Evolutionary conservation across 2,888 invertebrate species (phyloP).

Genomic region (Spisula solida): DNA sequence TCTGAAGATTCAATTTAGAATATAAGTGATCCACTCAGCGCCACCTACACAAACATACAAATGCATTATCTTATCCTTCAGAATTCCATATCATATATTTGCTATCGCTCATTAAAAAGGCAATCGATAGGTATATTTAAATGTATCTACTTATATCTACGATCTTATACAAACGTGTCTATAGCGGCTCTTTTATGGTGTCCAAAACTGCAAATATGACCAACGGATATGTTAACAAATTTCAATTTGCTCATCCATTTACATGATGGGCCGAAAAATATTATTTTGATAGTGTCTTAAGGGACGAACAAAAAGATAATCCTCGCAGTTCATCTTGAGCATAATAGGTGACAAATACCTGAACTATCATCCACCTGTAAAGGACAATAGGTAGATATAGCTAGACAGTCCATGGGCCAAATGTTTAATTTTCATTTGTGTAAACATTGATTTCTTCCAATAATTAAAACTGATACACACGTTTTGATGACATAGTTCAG

Average conservation of each 20-base stretch:
- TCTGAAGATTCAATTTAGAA: not conserved
- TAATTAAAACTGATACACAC: constrained; percentile 23
- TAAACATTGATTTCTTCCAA: constrained; percentile 44
- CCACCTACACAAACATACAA: not conserved
- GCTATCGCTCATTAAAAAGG: constrained; percentile 13
- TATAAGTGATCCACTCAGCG: not conserved
- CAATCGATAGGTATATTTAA: not conserved
- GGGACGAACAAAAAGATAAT: constrained; percentile 27
- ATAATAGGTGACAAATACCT: constrained; percentile 7
- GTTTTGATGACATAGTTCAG: not conserved
- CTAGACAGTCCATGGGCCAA: constrained; percentile 10
- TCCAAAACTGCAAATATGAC: constrained; percentile 21
- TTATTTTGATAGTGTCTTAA: constrained; percentile 55
- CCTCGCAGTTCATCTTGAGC: constrained; percentile 4
- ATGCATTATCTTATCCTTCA: not conserved
- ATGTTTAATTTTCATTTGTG: constrained; percentile 35
- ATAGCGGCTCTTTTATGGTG: not conserved
- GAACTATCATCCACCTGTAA: not conserved
- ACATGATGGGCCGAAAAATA: constrained; percentile 40
- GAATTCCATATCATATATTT: constrained; percentile 2
- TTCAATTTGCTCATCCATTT: constrained; percentile 48
- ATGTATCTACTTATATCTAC: not conserved
- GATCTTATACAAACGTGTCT: not conserved
- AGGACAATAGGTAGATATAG: constrained; percentile 17
- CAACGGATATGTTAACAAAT: constrained; percentile 25